phyloP scores from a whole-genome alignment of 2,113 vertebrate species.

The Pheucticus melanocephalus region DNA sequence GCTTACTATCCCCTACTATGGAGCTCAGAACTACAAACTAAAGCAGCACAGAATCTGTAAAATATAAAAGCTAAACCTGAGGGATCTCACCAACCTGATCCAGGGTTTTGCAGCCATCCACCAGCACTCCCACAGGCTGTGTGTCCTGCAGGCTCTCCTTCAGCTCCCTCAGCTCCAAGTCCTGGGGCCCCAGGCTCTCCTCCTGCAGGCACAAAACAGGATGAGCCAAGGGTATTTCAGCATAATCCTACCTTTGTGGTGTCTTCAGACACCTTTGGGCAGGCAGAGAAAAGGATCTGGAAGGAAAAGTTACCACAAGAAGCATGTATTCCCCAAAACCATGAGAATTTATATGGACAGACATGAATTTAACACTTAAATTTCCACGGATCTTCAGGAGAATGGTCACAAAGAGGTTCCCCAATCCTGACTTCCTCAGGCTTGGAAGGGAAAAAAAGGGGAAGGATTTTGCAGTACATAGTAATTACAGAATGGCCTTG shows the following conservation, averaged over 20 bases:
- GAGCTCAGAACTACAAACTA: background rate
- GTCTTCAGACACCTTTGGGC: background rate
- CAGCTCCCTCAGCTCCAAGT: constrained; percentile 87
- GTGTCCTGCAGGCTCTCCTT: constrained; percentile 95
- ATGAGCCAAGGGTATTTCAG: background rate
- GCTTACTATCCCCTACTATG: background rate
- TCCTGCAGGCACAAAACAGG: constrained; percentile 69
- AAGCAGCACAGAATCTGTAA: background rate
- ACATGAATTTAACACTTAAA: background rate
- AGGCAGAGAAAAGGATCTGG: background rate
- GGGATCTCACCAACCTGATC: constrained; percentile 82
- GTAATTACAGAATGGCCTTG: background rate
- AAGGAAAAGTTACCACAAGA: background rate
- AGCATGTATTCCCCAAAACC: background rate
- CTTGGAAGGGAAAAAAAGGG: background rate
- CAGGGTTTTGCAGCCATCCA: constrained; percentile 90
- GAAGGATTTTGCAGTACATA: background rate
- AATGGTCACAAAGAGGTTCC: background rate
- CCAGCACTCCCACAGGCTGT: constrained; percentile 90
- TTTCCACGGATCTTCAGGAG: background rate
- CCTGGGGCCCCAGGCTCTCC: constrained; percentile 77
- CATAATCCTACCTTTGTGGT: background rate
- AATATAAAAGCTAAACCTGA: background rate
- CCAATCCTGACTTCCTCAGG: background rate
- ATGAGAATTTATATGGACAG: background rate